Evolutionary conservation across 1,140 invertebrate genomes (phyloP).

Genomic region (Araneus ventricosus): DNA sequence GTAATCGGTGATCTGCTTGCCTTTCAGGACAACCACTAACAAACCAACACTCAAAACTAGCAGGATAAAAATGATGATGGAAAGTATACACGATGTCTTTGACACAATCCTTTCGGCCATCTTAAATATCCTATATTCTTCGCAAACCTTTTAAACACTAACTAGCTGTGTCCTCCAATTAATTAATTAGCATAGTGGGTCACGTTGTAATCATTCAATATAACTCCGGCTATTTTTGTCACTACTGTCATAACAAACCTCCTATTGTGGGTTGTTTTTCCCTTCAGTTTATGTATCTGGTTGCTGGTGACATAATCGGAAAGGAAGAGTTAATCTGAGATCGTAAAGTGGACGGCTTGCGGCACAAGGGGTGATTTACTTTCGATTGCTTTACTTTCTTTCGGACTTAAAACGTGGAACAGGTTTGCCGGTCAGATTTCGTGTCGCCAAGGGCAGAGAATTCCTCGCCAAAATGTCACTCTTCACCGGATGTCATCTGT

Average conservation of each 20-base stretch:
- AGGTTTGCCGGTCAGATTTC: background rate
- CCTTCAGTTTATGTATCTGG: no score
- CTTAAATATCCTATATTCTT: background rate
- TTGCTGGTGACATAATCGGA: no score
- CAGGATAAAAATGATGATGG: conserved; percentile 31
- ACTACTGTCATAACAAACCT: no score
- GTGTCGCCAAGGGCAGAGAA: conserved; percentile 10
- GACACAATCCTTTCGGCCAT: conserved; percentile 50
- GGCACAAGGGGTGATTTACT: background rate
- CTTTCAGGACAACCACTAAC: conserved; percentile 55
- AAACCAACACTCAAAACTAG: conserved; percentile 46
- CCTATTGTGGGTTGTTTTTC: no score
- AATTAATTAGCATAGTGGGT: no score
- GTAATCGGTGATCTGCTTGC: conserved; percentile 9
- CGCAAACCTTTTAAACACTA: no score
- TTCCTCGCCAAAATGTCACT: conserved; percentile 14
- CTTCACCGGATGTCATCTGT: background rate
- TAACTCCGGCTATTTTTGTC: no score
- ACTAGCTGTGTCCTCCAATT: no score
- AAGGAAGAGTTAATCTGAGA: background rate
- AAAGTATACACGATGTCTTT: conserved; percentile 40
- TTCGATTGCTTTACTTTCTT: background rate
- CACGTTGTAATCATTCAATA: no score
- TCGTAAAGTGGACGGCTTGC: background rate
- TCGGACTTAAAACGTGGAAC: background rate